A percentile compares a stretch with the other conserved stretches of the same genome.
These are phyloP conservation scores for Xiphophorus hellerii DNA, from an alignment of 2,113 vertebrate genomes.

Conservation along the genomic window DNA sequence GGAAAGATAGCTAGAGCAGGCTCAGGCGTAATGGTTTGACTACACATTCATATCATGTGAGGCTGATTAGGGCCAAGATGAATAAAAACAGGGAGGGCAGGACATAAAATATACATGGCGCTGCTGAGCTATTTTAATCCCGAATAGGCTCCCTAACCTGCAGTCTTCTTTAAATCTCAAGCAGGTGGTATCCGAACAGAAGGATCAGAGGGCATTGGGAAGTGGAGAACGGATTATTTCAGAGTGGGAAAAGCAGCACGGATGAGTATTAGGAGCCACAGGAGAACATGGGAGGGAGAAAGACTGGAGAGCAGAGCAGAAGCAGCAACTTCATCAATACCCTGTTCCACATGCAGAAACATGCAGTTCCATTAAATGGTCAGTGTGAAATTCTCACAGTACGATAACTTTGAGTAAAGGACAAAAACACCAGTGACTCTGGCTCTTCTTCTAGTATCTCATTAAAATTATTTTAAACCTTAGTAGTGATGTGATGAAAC, in stretches of 20 bases:
- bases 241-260: conserved; percentile 45
- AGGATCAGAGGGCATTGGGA: conserved; percentile 28
- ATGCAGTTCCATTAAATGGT: background rate
- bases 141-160: conserved; percentile 32
- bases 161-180: conserved; percentile 48
- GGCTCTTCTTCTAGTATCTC: background rate
- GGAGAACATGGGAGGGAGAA: conserved; percentile 36
- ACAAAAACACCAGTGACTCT: background rate
- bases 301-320: conserved; percentile 37
- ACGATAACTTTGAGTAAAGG: background rate
- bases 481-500: background rate
- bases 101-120: conserved; percentile 64
- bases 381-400: background rate
- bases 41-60: conserved; percentile 57
- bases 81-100: conserved; percentile 49
- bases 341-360: conserved; percentile 23
- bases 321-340: conserved; percentile 51
- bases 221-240: conserved; percentile 64
- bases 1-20: conserved; percentile 43
- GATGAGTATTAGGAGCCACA: conserved; percentile 48
- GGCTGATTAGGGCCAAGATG: conserved; percentile 49
- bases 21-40: conserved; percentile 48
- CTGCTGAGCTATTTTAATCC: conserved; percentile 50
- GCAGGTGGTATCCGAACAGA: conserved; percentile 22
- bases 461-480: background rate